Evolutionary conservation across 2,113 vertebrate genomes (phyloP), one percentile per base, ranked within the genome.

Genomic region (Ibidorhyncha struthersii): DNA sequence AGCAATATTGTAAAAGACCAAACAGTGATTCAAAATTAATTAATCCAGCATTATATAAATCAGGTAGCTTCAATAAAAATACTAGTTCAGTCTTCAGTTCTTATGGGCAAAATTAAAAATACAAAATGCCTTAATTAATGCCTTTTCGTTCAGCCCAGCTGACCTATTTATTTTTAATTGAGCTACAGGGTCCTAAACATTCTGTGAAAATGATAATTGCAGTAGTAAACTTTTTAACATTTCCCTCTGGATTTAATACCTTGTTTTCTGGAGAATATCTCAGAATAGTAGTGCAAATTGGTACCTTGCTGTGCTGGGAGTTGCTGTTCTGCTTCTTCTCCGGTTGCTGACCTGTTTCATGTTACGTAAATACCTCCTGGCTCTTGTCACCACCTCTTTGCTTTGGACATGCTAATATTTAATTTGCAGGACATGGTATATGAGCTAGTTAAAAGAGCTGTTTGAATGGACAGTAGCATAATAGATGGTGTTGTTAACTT

Each of bases 21-120:
- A 97, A 97, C 86, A 92, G 71, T 86, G 87, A 96, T 97, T 97
- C 86, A 89, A 94, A 97, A 97, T 93, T 88, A 95, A 97, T 98
- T 94, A 97, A 96, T 96, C 81, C 80, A 77, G 89, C 93, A 15
- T 89, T 78, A 65, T 86, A 93, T 91, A 92, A 94, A 89, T 86
- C 80, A 96, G 87, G 59, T 85, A 86, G 49, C 66, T 73, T 74
- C 85, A 82, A 84, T 83, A 93, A 93, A 97, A 71, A 82, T 12
- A 74, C 72, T 36, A 41, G 67, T 84, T 91, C 69, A 30, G 26
- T 79, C 32, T 91, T 78, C 50, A 53, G 82, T 19, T 86, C 94
- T 88, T 87, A 73, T 22, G 83, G 79, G 88, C 55, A 92, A 61
- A 86, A 93, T 81, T 50, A 83, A 87, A 66, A 89, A 63, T 76